These are phyloP conservation scores for Poecilia gillii DNA, from an alignment of 2,797 vertebrate genomes.

Conservation along the genomic window DNA sequence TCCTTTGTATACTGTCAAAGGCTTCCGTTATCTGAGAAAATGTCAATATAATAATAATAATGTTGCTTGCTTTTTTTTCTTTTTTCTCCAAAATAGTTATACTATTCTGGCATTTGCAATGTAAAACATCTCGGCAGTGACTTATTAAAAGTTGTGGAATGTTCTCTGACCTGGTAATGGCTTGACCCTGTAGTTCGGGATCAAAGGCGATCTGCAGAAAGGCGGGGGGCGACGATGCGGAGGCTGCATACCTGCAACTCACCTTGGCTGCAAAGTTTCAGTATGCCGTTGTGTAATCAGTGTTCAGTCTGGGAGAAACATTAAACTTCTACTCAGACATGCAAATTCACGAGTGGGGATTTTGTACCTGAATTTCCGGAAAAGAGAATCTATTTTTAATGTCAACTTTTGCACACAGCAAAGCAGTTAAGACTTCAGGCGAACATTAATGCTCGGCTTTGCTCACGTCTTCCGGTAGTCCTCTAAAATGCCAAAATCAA, in stretches of 20 bases:
- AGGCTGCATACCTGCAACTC: conserved; percentile 63
- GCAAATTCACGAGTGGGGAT: background rate
- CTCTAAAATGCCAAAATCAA: conserved; percentile 2
- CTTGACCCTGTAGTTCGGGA: conserved; percentile 71
- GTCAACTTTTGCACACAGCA: background rate
- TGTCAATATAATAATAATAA: background rate
- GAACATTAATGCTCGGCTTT: conserved; percentile 35
- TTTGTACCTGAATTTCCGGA: conserved; percentile 18
- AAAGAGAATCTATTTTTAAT: conserved; percentile 22
- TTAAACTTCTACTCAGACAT: conserved; percentile 29
- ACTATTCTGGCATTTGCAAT: background rate
- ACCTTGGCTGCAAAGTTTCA: conserved; percentile 37
- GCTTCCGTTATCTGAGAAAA: background rate
- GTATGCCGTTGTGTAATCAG: conserved; percentile 19
- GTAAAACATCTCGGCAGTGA: conserved; percentile 59
- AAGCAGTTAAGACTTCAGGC: conserved; percentile 13
- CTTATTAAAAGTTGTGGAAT: conserved; percentile 79
- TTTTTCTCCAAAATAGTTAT: background rate
- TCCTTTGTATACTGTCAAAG: background rate
- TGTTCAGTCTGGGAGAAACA: conserved; percentile 23
- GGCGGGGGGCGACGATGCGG: conserved; percentile 22
- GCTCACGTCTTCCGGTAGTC: conserved; percentile 18
- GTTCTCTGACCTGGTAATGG: conserved; percentile 70
- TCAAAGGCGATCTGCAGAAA: conserved; percentile 63
- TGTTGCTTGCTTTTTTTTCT: background rate